Evolutionary conservation across 1,140 invertebrate species (phyloP).

Genomic region (Solenopsis fugax): DNA sequence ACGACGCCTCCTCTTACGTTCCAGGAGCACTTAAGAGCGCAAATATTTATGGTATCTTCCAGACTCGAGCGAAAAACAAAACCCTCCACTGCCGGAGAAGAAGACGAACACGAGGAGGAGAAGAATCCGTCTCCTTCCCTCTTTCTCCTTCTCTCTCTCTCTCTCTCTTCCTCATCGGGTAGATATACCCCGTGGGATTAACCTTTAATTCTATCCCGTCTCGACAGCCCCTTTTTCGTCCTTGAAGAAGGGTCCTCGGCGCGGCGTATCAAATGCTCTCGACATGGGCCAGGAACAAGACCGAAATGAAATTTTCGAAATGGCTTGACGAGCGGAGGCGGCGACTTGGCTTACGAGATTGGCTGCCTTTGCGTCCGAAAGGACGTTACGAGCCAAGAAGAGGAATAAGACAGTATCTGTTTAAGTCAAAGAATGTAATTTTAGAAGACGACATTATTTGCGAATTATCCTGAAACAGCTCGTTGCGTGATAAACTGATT

Average conservation of each 20-base stretch:
- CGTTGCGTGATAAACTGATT: background rate
- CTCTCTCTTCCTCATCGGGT: conserved; percentile 49
- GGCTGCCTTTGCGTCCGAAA: background rate
- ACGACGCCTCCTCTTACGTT: conserved; percentile 75
- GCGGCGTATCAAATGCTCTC: conserved; percentile 61
- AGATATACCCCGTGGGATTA: conserved; percentile 83
- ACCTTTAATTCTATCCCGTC: conserved; percentile 86
- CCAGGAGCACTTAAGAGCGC: conserved; percentile 80
- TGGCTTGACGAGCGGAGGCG: conserved; percentile 50
- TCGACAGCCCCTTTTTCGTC: conserved; percentile 74
- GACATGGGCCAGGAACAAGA: conserved; percentile 62
- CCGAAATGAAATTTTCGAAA: conserved; percentile 75
- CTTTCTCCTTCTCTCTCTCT: conserved; percentile 34
- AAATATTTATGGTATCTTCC: conserved; percentile 85
- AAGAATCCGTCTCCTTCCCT: conserved; percentile 51
- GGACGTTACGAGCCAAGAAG: background rate
- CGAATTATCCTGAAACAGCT: background rate
- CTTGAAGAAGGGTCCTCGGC: conserved; percentile 57
- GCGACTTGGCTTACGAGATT: conserved; percentile 18
- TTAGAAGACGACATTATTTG: background rate
- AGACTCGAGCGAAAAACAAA: conserved; percentile 82
- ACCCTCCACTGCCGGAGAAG: conserved; percentile 61
- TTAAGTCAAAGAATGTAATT: background rate
- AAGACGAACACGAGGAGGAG: conserved; percentile 59
- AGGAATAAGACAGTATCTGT: background rate